phyloP scores from a whole-genome alignment of 2,888 invertebrate genomes.

The Dioctria rufipes region DNA sequence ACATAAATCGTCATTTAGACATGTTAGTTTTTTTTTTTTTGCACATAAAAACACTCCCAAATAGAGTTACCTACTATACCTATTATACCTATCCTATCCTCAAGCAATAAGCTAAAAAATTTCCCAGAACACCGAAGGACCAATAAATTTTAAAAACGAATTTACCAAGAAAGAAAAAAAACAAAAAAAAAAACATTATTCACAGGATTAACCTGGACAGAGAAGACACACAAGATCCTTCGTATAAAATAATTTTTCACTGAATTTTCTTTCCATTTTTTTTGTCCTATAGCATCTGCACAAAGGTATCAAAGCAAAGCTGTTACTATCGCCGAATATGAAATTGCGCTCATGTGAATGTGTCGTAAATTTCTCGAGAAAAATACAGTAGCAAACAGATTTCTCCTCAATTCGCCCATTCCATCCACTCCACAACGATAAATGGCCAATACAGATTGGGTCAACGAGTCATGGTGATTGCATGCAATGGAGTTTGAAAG shows the following conservation, averaged over 20 bases:
- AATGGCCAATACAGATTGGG: constrained; percentile 4
- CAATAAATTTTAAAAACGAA: neutral
- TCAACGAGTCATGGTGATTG: neutral
- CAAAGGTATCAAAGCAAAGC: neutral
- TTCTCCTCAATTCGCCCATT: neutral
- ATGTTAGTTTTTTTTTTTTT: no score
- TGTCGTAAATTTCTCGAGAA: neutral
- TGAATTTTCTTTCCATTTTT: neutral
- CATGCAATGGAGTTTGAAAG: neutral
- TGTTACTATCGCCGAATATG: neutral
- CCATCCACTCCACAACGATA: neutral
- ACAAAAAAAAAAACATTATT: neutral
- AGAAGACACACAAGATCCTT: neutral
- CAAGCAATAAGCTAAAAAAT: neutral
- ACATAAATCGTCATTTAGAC: no score
- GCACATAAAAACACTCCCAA: no score
- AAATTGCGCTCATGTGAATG: constrained; percentile 3
- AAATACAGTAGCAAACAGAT: neutral
- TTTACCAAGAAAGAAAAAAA: neutral
- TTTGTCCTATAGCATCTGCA: neutral
- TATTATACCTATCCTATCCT: neutral
- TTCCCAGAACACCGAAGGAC: neutral
- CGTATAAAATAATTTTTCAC: neutral
- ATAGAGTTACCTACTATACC: no score
- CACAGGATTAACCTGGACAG: neutral